These are phyloP conservation scores for Eupithecia pulchellata DNA, from an alignment of 2,888 invertebrate species.

Conservation along the genomic window DNA sequence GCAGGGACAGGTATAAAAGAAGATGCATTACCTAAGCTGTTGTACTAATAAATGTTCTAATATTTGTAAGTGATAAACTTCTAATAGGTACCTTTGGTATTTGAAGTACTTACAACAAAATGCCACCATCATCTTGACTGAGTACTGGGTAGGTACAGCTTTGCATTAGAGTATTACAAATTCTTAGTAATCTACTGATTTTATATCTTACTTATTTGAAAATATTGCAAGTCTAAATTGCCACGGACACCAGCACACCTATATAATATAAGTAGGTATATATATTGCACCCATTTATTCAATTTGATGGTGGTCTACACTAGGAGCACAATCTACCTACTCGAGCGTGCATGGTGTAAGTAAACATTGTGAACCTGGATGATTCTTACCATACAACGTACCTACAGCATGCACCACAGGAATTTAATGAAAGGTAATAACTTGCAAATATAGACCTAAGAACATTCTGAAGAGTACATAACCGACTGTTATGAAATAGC, in stretches of 20 bases:
- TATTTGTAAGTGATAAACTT: no score
- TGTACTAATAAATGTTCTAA: no score
- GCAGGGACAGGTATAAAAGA: not conserved
- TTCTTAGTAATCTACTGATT: not conserved
- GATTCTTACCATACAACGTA: not conserved
- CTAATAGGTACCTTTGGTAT: no score
- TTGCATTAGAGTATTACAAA: not conserved
- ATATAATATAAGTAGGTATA: no score
- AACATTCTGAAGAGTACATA: not conserved
- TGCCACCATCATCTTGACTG: no score
- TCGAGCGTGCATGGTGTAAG: not conserved
- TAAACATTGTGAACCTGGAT: not conserved
- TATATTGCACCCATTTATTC: not conserved
- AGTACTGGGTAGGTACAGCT: not conserved
- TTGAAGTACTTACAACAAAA: no score
- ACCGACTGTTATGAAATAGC: not conserved
- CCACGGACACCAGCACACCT: no score
- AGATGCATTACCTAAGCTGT: not conserved
- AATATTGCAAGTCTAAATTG: not conserved
- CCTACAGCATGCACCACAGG: not conserved
- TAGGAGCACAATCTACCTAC: not conserved
- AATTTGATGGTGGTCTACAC: not conserved
- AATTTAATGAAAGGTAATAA: not conserved
- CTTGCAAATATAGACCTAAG: slow-evolving; percentile 4
- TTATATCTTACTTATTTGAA: not conserved